These are phyloP conservation scores for Entomobrya multifasciata DNA, from an alignment of 2,888 invertebrate genomes.

Conservation along the genomic window DNA sequence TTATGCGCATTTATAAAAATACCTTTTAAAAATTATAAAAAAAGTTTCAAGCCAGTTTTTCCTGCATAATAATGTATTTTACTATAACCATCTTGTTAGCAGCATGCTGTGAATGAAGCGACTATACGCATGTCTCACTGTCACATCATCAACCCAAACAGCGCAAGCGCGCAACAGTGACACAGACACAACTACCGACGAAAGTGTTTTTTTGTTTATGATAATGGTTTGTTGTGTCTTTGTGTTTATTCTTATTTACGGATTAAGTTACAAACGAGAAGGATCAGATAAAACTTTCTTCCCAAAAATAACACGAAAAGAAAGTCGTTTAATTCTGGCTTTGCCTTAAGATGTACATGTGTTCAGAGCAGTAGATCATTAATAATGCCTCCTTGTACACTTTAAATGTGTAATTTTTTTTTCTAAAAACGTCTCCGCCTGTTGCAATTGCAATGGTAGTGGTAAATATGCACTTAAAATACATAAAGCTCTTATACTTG, in stretches of 20 bases:
- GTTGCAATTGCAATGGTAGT: too few relatives aligned
- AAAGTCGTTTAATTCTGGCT: slow-evolving; percentile 18
- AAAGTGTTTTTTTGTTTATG: slow-evolving; percentile 44
- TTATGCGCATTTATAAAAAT: background rate
- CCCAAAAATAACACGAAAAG: slow-evolving; percentile 62
- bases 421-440: too few relatives aligned
- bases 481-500: slow-evolving; percentile 34
- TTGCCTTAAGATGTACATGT: background rate
- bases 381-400: background rate
- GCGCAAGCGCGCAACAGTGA: background rate
- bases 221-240: background rate
- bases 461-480: background rate
- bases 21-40: background rate
- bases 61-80: too few relatives aligned
- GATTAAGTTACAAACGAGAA: slow-evolving; percentile 61
- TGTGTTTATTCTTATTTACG: slow-evolving; percentile 25
- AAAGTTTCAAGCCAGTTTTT: too few relatives aligned
- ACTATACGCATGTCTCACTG: background rate
- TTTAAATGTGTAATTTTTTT: slow-evolving; percentile 11
- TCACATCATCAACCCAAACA: background rate
- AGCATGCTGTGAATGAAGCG: background rate
- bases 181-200: background rate
- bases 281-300: slow-evolving; percentile 58
- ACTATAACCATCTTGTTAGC: too few relatives aligned
- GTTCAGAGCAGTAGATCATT: too few relatives aligned